Percentiles rank a stretch among this genome's conserved stretches.
These are phyloP conservation scores for Choristoneura fumiferana DNA, from an alignment of 1,140 invertebrate genomes.

Conservation along the genomic window DNA sequence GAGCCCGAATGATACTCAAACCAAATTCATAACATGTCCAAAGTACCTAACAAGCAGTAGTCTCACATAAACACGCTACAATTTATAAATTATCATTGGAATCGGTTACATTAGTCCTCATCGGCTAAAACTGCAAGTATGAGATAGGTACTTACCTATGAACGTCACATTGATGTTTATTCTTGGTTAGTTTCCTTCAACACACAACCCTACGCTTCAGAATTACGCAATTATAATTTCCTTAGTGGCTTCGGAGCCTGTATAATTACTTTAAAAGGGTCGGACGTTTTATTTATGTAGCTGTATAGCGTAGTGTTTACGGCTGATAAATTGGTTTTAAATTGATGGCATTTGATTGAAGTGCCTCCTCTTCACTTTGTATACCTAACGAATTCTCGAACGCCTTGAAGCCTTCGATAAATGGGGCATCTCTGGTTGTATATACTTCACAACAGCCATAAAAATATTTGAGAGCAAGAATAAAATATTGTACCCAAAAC, in stretches of 20 bases:
- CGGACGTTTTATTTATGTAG: background rate
- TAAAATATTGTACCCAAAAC: conserved; percentile 15
- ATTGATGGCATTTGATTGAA: conserved; percentile 18
- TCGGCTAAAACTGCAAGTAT: no score
- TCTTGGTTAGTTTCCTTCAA: no score
- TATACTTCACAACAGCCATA: background rate
- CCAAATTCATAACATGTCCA: no score
- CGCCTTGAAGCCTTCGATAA: background rate
- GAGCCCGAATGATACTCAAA: no score
- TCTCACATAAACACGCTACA: no score
- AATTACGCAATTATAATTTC: background rate
- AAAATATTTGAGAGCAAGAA: conserved; percentile 2
- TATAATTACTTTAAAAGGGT: conserved; percentile 17
- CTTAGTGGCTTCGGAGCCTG: background rate
- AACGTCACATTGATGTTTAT: no score
- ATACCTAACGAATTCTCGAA: background rate
- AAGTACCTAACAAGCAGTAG: no score
- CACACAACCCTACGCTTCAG: no score
- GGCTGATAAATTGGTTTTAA: conserved; percentile 21
- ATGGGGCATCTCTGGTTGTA: background rate
- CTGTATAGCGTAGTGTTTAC: conserved; percentile 1
- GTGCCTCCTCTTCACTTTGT: background rate
- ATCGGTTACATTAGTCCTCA: no score
- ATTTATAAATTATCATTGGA: no score
- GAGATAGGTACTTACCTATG: no score